phyloP scores from a whole-genome alignment of 2,113 vertebrate genomes.

The Sceloporus tristichus region DNA sequence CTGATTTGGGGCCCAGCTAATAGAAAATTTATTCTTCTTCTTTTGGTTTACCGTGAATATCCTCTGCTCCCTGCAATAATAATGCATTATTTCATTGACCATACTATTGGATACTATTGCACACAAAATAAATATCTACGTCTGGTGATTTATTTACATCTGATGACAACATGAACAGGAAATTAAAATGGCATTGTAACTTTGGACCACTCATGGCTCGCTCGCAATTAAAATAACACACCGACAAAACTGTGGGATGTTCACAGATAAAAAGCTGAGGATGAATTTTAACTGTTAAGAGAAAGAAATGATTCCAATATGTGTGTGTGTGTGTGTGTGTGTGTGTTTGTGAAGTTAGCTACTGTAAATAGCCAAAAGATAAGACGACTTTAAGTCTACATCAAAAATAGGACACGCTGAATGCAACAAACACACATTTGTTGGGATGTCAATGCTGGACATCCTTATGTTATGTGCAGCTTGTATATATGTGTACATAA shows the following conservation, averaged over 20 bases:
- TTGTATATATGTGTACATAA: too few relatives aligned
- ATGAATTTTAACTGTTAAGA: conserved; percentile 14
- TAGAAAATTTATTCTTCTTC: background rate
- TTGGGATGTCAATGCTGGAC: too few relatives aligned
- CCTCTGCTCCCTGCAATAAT: conserved; percentile 55
- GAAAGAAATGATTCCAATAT: conserved; percentile 35
- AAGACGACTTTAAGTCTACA: background rate
- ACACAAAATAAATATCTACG: conserved; percentile 56
- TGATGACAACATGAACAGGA: conserved; percentile 60
- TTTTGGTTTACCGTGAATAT: background rate
- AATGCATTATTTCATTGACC: conserved; percentile 59
- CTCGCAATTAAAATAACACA: conserved; percentile 56
- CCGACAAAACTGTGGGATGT: conserved; percentile 24
- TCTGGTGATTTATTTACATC: conserved; percentile 66
- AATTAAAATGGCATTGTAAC: conserved; percentile 56
- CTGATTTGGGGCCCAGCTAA: conserved; percentile 20
- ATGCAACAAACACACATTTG: background rate
- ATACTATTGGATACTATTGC: conserved; percentile 43
- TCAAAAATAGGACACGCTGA: background rate
- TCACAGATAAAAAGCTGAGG: conserved; percentile 44
- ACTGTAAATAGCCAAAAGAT: background rate
- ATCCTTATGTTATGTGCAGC: too few relatives aligned
- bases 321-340: background rate
- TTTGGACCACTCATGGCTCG: conserved; percentile 55
- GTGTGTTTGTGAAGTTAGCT: background rate